Conservation (phyloP, 2,113 vertebrate species). For the Burhinus oedicnemus region DNA sequence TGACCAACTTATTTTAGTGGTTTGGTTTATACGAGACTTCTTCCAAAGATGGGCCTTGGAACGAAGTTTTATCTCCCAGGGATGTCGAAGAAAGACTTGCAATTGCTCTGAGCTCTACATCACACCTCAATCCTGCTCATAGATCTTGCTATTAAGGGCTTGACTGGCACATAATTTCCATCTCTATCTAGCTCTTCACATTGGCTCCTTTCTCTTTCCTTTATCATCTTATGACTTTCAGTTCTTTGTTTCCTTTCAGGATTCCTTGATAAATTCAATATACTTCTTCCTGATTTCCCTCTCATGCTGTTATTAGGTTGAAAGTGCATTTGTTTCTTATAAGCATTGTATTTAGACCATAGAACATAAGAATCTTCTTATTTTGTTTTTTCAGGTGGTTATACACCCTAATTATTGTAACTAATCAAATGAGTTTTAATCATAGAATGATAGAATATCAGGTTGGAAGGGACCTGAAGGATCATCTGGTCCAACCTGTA, state of each 20-base stretch:
- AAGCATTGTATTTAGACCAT: background rate
- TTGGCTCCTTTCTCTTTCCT: background rate
- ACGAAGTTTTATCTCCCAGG: background rate
- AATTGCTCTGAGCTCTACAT: background rate
- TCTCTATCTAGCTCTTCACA: background rate
- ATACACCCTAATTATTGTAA: background rate
- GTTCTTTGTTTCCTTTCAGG: background rate
- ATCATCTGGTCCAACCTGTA: background rate
- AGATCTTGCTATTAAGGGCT: conserved; percentile 5
- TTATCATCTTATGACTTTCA: background rate
- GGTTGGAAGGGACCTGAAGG: background rate
- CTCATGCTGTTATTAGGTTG: background rate
- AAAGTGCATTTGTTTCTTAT: background rate
- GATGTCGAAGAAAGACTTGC: background rate
- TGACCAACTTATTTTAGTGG: background rate
- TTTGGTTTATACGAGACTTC: background rate
- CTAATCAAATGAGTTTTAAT: background rate
- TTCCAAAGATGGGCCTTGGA: background rate
- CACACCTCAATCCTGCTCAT: background rate
- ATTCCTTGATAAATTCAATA: background rate
- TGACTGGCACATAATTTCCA: conserved; percentile 32
- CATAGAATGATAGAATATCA: background rate
- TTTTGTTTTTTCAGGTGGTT: background rate
- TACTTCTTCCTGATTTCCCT: background rate
- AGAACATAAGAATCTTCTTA: background rate